Evolutionary conservation across 1,140 invertebrate genomes (phyloP), one percentile per base, ranked within the genome.

Genomic region (Meloidogyne chitwoodi): DNA sequence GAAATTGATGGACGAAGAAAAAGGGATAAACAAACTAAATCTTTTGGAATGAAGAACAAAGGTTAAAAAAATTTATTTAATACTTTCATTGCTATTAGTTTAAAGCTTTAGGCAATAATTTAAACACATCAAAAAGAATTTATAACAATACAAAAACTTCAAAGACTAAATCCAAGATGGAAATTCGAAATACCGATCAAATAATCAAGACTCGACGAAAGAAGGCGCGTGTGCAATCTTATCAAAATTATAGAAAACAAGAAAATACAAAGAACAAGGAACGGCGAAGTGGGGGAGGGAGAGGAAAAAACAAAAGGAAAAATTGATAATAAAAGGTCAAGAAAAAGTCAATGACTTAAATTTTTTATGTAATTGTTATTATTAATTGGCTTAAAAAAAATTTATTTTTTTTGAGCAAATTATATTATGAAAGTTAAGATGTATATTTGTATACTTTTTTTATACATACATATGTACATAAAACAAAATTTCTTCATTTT

Each of bases 1-100:
- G 90, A 91, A 65, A 89, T 91, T 48, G 84, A 84, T 65, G 80
- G 80, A 27, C 66, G 79, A 44, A 31, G 26, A 12, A 41, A n/a
- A 31, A 27, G 68, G 63, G 66, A 26, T 69, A 72, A 64, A 84
- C 88, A 88, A 76, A 87, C 31, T 12, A 44, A 34, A 41, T 44
- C n/a, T 3, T 44, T 56, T 24, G 41, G 19, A 76, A 77, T 3
- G 78, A 26, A 76, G 56, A 76, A 73, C 16, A 74, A 61, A 61
- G 63, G 31, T 56, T 56, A n/a, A n/a, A n/a, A n/a, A n/a, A n/a
- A n/a, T 56, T 56, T n/a, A 22, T 5, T 56, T n/a, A n/a, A 22
- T n/a, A 56, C 4, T 6, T 56, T n/a, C 1, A 22, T n/a, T n/a
- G n/a, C n/a, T 56, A 68, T 24, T 29, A 3, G 14, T 27, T 24